phyloP scores from a whole-genome alignment of 2,113 vertebrate species.

The Pachypanchax playfairii region DNA sequence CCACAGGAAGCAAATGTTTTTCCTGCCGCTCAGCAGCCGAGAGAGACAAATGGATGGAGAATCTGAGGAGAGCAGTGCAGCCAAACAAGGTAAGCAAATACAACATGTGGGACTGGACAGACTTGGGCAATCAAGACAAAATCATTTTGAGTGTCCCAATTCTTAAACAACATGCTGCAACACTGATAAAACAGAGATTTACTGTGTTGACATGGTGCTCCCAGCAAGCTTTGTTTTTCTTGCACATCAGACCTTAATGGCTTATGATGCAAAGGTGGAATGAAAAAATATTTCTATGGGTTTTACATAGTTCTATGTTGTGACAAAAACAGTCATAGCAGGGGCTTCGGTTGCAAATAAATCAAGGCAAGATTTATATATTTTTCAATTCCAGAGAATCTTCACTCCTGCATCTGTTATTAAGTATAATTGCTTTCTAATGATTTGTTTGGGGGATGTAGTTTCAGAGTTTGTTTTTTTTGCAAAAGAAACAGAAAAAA shows the following conservation, averaged over 20 bases:
- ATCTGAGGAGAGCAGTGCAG: conserved; percentile 94
- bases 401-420: conserved; percentile 48
- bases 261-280: conserved; percentile 20
- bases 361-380: conserved; percentile 38
- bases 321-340: conserved; percentile 44
- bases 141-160: conserved; percentile 24
- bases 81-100: conserved; percentile 90
- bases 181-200: not conserved
- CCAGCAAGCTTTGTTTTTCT: conserved; percentile 2
- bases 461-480: no score
- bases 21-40: conserved; percentile 97
- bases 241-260: not conserved
- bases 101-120: not conserved
- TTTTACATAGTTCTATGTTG: conserved; percentile 12
- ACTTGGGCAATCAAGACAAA: conserved; percentile 22
- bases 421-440: conserved; percentile 62
- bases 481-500: no score
- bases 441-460: conserved; percentile 17
- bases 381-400: conserved; percentile 37
- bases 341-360: conserved; percentile 16
- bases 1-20: conserved; percentile 97
- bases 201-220: conserved; percentile 1
- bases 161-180: conserved; percentile 21
- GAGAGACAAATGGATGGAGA: conserved; percentile 99
- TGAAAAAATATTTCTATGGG: not conserved